Percentiles rank a stretch among this genome's conserved stretches.
phyloP scores from a whole-genome alignment of 1,140 invertebrate species.

The Helicoverpa armigera region DNA sequence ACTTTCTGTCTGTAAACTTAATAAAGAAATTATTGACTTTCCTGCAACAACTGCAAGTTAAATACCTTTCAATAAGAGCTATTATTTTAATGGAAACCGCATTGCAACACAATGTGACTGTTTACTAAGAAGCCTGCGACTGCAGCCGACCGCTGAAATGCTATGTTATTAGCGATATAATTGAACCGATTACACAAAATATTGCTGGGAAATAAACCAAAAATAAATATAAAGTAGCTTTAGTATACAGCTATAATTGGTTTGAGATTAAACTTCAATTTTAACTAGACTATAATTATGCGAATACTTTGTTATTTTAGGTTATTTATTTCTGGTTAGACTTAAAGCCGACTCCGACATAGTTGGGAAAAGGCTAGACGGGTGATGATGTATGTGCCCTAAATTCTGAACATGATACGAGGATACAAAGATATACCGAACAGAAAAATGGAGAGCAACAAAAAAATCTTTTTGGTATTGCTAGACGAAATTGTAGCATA shows the following conservation, averaged over 20 bases:
- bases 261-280: background rate
- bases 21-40: background rate
- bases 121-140: background rate
- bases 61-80: background rate
- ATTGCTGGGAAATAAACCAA: background rate
- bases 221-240: background rate
- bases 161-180: background rate
- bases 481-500: conserved; percentile 4
- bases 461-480: background rate
- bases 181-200: background rate
- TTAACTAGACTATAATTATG: too few species aligned
- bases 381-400: background rate
- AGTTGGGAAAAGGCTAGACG: too few species aligned
- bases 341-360: too few species aligned
- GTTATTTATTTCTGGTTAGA: too few species aligned
- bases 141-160: background rate
- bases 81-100: background rate
- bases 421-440: conserved; percentile 21
- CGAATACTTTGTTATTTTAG: too few species aligned
- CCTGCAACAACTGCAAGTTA: background rate
- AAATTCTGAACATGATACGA: conserved; percentile 8
- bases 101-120: conserved; percentile 24
- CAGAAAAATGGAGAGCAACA: conserved; percentile 8
- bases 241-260: background rate
- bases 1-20: too few species aligned